Conservation (phyloP, 2,797 vertebrate species). For the Leontocebus nigricollis region DNA sequence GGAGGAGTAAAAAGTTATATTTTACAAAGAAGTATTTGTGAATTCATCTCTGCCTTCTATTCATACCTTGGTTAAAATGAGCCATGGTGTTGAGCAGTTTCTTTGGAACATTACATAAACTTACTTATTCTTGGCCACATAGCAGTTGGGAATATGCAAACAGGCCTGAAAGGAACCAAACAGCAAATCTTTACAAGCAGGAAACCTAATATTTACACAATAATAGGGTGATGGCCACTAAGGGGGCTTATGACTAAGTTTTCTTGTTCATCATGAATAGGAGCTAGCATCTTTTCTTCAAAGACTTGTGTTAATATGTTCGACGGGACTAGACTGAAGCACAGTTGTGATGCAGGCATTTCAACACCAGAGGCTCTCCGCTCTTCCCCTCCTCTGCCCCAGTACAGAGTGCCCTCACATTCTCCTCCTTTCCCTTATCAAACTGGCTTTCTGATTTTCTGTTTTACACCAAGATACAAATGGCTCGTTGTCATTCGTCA, state of each 20-base stretch:
- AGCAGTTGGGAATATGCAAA: constrained; percentile 79
- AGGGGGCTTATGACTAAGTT: constrained; percentile 73
- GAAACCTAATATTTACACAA: constrained; percentile 86
- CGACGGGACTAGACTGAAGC: neutral
- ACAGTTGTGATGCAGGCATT: neutral
- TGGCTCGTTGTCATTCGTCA: neutral
- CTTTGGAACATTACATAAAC: constrained; percentile 85
- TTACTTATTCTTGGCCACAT: constrained; percentile 84
- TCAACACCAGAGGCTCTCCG: neutral
- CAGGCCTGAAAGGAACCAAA: constrained; percentile 83
- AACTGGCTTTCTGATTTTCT: neutral
- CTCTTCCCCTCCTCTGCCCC: neutral
- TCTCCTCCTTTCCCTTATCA: neutral
- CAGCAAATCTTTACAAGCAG: constrained; percentile 81
- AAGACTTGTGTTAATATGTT: constrained; percentile 56
- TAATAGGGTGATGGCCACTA: constrained; percentile 71
- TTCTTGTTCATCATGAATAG: constrained; percentile 73
- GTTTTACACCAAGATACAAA: neutral
- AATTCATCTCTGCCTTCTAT: constrained; percentile 86
- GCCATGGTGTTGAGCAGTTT: constrained; percentile 79
- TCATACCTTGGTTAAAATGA: constrained; percentile 86
- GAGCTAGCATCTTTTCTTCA: constrained; percentile 62
- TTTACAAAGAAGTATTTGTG: constrained; percentile 85
- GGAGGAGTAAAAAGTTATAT: constrained; percentile 73
- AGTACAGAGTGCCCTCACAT: neutral